phyloP scores from a whole-genome alignment of 1,140 invertebrate species.

The Triops longicaudatus region DNA sequence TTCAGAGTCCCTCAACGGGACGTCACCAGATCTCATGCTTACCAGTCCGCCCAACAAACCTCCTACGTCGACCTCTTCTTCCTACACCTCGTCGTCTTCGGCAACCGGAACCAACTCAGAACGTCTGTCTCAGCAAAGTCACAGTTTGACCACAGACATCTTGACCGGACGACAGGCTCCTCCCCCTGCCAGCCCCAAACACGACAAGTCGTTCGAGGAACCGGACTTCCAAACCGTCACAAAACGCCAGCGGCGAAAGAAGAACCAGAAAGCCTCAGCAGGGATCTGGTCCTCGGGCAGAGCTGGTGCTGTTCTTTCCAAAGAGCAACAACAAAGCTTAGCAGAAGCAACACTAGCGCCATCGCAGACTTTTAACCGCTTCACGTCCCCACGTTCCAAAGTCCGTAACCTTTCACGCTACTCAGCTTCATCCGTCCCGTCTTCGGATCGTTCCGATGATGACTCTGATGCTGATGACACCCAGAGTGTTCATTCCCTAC shows the following conservation, averaged over 20 bases:
- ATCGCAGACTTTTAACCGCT: neutral
- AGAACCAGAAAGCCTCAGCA: neutral
- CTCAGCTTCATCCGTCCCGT: slow-evolving; percentile 23
- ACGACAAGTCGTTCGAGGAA: slow-evolving; percentile 11
- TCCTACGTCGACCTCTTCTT: neutral
- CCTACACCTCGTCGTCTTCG: neutral
- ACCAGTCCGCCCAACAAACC: neutral
- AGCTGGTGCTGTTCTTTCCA: neutral
- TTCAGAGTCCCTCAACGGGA: neutral
- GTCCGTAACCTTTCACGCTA: neutral
- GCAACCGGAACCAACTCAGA: too few relatives aligned
- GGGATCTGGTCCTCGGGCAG: neutral
- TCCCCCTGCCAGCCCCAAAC: neutral
- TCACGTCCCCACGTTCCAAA: neutral
- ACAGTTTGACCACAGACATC: neutral
- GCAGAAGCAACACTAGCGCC: neutral
- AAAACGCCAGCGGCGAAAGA: slow-evolving; percentile 26
- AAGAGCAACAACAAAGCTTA: neutral
- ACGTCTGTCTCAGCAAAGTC: neutral
- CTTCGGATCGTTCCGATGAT: slow-evolving; percentile 25
- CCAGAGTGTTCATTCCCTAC: slow-evolving; percentile 28
- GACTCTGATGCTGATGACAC: slow-evolving; percentile 22
- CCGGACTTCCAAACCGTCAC: slow-evolving; percentile 27
- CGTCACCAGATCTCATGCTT: neutral
- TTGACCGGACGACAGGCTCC: neutral